Percentiles rank a stretch among this genome's conserved stretches.
These are phyloP conservation scores for Masticophis lateralis DNA, from an alignment of 2,797 vertebrate genomes.

Conservation along the genomic window DNA sequence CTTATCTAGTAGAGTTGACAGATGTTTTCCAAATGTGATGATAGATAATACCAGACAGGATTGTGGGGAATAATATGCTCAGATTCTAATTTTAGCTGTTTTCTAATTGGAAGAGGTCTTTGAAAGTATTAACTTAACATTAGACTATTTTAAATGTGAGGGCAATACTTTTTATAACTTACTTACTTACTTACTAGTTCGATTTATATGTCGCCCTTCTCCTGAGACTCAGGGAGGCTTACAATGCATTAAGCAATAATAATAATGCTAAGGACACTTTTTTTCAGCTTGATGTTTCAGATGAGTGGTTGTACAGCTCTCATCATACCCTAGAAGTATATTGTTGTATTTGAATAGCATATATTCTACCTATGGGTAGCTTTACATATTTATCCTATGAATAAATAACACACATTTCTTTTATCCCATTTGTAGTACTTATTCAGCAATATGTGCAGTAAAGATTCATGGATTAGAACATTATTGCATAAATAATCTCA, in stretches of 20 bases:
- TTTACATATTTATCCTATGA: neutral
- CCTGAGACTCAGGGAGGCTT: no score
- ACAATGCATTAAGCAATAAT: no score
- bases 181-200: no score
- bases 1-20: neutral
- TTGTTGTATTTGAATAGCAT: neutral
- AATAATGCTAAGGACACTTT: neutral
- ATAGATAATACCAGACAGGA: neutral
- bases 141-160: neutral
- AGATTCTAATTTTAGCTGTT: neutral
- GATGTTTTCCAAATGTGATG: slow-evolving; percentile 9
- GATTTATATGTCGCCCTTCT: no score
- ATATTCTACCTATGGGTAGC: neutral
- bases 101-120: neutral
- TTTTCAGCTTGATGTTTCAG: neutral
- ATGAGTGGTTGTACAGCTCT: neutral
- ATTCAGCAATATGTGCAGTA: neutral
- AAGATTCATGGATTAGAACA: neutral
- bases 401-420: neutral
- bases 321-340: neutral
- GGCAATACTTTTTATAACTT: neutral
- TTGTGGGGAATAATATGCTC: neutral
- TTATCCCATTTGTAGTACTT: neutral
- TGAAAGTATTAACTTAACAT: neutral
- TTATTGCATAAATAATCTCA: neutral